Base-by-base conservation (phyloP, 2,888 invertebrate species). In the Patella depressa region DNA sequence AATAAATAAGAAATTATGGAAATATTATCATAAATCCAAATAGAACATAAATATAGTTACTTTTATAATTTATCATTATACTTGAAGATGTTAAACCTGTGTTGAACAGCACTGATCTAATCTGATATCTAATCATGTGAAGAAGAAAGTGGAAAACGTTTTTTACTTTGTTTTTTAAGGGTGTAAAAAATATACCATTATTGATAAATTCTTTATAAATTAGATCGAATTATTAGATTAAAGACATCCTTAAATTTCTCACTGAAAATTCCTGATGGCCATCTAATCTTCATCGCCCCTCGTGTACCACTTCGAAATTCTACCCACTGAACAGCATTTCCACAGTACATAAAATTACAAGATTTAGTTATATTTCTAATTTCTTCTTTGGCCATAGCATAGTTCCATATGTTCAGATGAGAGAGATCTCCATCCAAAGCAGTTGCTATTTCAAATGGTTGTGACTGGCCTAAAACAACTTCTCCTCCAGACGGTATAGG, bases 241-340 rank as follows among this genome's bases (percentile, higher is more conserved):
- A 45, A 45, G 45, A 9, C 9, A 45, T 45, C 1, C 45, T 45
- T 7, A 15, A 19, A 54, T 2, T 4, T 82, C 86, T 81, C 79
- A 88, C 88, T 80, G 65, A 86, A 77, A 53, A 89, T 85, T 24
- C 88, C 87, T 3, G 91, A 90, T 0, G 92, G 91, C 92, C 91
- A 92, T 65, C 89, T 81, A 81, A 91, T 88, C 72, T 85, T 85
- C 85, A 92, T 87, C 7, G 87, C 87, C 1, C 92, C 91, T 34
- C 91, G 82, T 0, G 91, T 91, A 3, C 91, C 92, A 53, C 88
- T 85, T 34, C 91, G 82, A 79, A 92, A 90, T 79, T 91, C 90
- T 57, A 89, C 90, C 92, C 92, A 92, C 80, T 91, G 89, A 2
- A 91, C 88, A 3, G 88, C 91, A 79, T 90, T 89, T 45, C 92